Evolutionary conservation across 1,140 invertebrate species (phyloP).

Genomic region (Drosophila ficusphila): DNA sequence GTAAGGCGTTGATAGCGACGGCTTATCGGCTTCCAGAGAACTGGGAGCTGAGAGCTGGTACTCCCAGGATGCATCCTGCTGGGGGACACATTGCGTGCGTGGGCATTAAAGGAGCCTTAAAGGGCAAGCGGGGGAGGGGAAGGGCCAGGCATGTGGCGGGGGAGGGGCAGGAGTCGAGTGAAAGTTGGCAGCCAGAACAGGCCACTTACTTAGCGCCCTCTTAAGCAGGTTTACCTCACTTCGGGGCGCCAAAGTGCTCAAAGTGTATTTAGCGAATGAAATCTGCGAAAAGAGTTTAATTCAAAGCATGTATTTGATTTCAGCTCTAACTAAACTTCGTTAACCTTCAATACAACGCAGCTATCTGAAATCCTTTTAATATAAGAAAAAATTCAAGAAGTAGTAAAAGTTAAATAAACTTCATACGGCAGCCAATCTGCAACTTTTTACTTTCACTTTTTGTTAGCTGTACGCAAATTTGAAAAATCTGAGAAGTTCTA

Average conservation of each 20-base stretch:
- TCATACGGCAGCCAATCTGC: not conserved
- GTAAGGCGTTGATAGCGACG: slow-evolving; percentile 71
- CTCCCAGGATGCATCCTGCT: slow-evolving; percentile 38
- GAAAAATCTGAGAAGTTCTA: no score
- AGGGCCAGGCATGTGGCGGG: no score
- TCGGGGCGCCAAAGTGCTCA: slow-evolving; percentile 5
- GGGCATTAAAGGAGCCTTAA: slow-evolving; percentile 57
- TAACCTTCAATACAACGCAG: not conserved
- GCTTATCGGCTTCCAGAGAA: slow-evolving; percentile 60
- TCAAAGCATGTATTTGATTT: not conserved
- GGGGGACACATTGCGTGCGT: slow-evolving; percentile 51
- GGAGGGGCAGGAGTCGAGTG: slow-evolving; percentile 56
- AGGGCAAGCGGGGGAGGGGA: not conserved
- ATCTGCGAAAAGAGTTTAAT: not conserved
- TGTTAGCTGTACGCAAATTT: no score
- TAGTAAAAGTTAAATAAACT: not conserved
- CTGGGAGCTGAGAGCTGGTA: slow-evolving; percentile 9
- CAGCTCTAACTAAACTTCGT: not conserved
- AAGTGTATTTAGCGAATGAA: not conserved
- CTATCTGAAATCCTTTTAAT: not conserved
- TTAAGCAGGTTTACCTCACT: slow-evolving; percentile 15
- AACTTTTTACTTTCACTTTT: not conserved
- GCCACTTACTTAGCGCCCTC: slow-evolving; percentile 36
- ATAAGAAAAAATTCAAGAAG: not conserved
- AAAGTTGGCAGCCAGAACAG: slow-evolving; percentile 57